Conservation (phyloP, 2,888 invertebrate genomes). For the Polydrusus pterygomalis region DNA sequence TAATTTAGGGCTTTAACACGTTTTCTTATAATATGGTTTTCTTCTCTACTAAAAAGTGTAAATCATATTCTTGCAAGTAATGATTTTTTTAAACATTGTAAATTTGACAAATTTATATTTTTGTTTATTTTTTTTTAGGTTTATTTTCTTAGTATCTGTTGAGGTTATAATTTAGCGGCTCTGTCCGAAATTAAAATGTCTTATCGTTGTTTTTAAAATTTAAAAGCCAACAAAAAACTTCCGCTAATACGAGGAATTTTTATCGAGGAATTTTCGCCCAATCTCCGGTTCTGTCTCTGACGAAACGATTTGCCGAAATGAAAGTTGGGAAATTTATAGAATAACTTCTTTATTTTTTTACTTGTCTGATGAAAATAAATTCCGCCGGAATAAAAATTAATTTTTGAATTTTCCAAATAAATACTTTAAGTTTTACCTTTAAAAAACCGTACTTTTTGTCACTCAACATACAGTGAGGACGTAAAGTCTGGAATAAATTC, state of each 20-base stretch:
- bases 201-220: too few species aligned
- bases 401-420: constrained; percentile 21
- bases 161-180: too few species aligned
- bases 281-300: constrained; percentile 44
- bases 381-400: constrained; percentile 29
- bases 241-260: constrained; percentile 38
- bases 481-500: too few species aligned
- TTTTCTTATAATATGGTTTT: background rate
- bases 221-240: constrained; percentile 23
- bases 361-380: constrained; percentile 28
- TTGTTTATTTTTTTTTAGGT: too few species aligned
- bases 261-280: constrained; percentile 38
- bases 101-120: too few species aligned
- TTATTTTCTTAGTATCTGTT: too few species aligned
- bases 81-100: too few species aligned
- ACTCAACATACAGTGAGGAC: background rate
- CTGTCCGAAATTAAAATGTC: too few species aligned
- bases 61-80: too few species aligned
- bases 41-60: background rate
- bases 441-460: background rate
- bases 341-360: constrained; percentile 42
- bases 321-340: constrained; percentile 42
- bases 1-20: constrained; percentile 12
- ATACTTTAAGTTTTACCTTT: constrained; percentile 16
- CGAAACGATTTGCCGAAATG: constrained; percentile 44